Evolutionary conservation across 2,113 vertebrate species (phyloP).

Genomic region (Herpailurus yagouaroundi): DNA sequence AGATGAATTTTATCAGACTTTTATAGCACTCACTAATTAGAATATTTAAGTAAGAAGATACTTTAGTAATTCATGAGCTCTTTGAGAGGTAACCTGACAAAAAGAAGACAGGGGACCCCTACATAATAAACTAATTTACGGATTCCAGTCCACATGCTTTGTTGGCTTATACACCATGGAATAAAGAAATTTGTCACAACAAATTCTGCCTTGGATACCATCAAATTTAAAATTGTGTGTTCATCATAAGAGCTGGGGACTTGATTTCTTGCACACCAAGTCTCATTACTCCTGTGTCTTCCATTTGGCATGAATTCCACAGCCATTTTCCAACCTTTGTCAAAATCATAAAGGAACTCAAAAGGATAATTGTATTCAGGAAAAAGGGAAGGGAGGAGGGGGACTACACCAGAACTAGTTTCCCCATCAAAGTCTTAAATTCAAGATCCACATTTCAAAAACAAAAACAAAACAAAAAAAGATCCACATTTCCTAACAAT

Average conservation of each 20-base stretch:
- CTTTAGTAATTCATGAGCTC: conserved; percentile 23
- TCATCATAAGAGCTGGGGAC: conserved; percentile 16
- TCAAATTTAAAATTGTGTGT: conserved; percentile 69
- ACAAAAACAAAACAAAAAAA: neutral
- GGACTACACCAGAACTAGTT: neutral
- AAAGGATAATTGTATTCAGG: conserved; percentile 18
- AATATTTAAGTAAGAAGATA: neutral
- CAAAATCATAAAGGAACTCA: conserved; percentile 54
- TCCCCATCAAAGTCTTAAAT: conserved; percentile 9
- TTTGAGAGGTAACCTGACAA: conserved; percentile 9
- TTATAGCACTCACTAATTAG: neutral
- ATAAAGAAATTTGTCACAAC: conserved; percentile 79
- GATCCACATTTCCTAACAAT: neutral
- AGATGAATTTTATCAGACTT: neutral
- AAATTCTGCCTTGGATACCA: conserved; percentile 72
- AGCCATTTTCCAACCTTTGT: conserved; percentile 50
- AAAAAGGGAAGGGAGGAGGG: neutral
- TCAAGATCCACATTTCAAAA: neutral
- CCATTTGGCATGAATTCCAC: conserved; percentile 50
- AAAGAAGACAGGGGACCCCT: conserved; percentile 46
- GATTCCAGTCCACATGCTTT: conserved; percentile 76
- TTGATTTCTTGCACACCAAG: neutral
- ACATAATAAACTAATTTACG: conserved; percentile 62
- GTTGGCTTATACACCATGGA: conserved; percentile 65
- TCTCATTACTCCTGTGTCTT: conserved; percentile 54